These are phyloP conservation scores for Crematogaster levior DNA, from an alignment of 2,888 invertebrate genomes.

Conservation along the genomic window DNA sequence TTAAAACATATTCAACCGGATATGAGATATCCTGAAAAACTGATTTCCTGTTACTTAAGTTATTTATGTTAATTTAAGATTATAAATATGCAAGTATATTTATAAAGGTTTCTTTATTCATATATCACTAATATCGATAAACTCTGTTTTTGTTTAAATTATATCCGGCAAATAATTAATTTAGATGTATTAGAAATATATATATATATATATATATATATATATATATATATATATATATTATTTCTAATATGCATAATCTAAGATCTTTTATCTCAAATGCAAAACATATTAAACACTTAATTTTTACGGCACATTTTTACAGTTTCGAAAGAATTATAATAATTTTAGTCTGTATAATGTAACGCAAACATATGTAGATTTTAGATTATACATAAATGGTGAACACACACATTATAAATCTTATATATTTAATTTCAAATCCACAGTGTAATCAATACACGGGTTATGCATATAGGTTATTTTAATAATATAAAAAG, in stretches of 20 bases:
- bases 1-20: background rate
- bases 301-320: background rate
- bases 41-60: background rate
- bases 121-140: background rate
- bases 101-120: background rate
- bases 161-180: background rate
- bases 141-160: background rate
- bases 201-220: too few species aligned
- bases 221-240: background rate
- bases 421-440: background rate
- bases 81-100: background rate
- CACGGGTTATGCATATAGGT: background rate
- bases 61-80: background rate
- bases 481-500: slow-evolving; percentile 1
- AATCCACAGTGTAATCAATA: background rate
- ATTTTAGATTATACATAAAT: background rate
- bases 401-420: background rate
- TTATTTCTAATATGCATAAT: too few species aligned
- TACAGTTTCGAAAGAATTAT: background rate
- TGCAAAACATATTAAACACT: background rate
- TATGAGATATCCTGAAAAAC: background rate
- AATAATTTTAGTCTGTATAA: background rate
- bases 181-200: too few species aligned
- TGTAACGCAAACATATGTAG: background rate
- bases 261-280: background rate